Evolutionary conservation across 2,888 invertebrate genomes (phyloP), one percentile per base, ranked within the genome.

Genomic region (Drosophila peninsularis): DNA sequence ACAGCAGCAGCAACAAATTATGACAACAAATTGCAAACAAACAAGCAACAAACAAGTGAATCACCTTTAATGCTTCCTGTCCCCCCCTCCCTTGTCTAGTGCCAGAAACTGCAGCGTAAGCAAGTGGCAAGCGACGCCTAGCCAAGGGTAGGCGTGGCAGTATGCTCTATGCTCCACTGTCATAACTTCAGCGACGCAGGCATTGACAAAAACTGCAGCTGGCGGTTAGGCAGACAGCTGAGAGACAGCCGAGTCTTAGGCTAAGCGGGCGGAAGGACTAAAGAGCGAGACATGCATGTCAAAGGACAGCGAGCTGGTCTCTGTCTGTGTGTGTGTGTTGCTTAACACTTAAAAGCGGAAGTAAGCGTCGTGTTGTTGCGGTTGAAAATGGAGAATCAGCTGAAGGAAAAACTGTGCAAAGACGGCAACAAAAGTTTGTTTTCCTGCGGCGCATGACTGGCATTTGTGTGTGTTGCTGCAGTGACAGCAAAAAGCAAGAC

Each of bases 1-100:
- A 54, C 67, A 58, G 49, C 58, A 34, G 10, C 50, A 37, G 65
- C 60, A 74, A 73, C 71, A 75, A 79, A 84, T 83, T 83, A 84
- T 89, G 81, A 71, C 84, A 85, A 87, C 85, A 89, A 85, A 85
- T 89, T 87, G 89, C 85, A 80, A 87, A 74, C 89, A 85, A 87
- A 88, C 89, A 82, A 82, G 88, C 69, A 78, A 88, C 83, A 84
- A 88, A 82, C 76, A 89, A 85, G 80, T 75, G 84, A 89, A 87
- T 88, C 87, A 85, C 89, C 85, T 87, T 89, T 87, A 87, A 81
- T 71, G 80, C 87, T 81, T 83, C 77, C 87, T 69, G 24, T 19
- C 7, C 27, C 7, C 27, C 27, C 14, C 34, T 13, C 10, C 13
- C 13, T 9, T 17, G 49, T 6, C 67, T 62, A 71, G 70, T 80